Percentiles rank a stretch among this genome's conserved stretches.
phyloP scores from a whole-genome alignment of 1,140 invertebrate genomes.

The Platorchestia sp. region DNA sequence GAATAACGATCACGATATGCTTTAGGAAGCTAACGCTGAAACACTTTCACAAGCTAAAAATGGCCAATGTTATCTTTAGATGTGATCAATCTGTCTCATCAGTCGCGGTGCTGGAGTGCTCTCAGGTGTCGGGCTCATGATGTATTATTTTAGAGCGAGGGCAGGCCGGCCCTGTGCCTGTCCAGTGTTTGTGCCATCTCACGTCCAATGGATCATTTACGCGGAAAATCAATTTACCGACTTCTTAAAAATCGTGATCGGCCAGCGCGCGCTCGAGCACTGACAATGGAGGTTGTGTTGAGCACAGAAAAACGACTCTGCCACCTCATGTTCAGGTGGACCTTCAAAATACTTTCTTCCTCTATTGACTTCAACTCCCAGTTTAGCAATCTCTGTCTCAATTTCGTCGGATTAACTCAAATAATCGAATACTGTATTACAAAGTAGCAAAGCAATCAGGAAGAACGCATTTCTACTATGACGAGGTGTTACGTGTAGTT shows the following conservation, averaged over 20 bases:
- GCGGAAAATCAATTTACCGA: slow-evolving; percentile 53
- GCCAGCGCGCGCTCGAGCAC: background rate
- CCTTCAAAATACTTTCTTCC: background rate
- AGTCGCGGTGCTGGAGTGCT: background rate
- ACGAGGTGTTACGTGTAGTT: background rate
- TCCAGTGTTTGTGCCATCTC: slow-evolving; percentile 44
- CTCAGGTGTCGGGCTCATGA: background rate
- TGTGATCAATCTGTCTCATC: background rate
- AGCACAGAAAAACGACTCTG: background rate
- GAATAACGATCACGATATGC: background rate
- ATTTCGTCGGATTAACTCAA: background rate
- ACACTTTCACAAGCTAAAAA: background rate
- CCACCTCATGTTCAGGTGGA: slow-evolving; percentile 2
- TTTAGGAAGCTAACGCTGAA: background rate
- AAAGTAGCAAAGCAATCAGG: background rate
- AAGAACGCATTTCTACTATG: background rate
- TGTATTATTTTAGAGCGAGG: background rate
- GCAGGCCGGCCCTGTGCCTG: background rate
- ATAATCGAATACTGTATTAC: background rate
- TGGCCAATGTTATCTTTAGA: background rate
- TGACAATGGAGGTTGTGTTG: slow-evolving; percentile 41
- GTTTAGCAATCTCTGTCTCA: background rate
- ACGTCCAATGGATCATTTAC: slow-evolving; percentile 51
- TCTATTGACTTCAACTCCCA: background rate
- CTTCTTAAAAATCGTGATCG: slow-evolving; percentile 39